Evolutionary conservation across 2,797 vertebrate genomes (phyloP).

Genomic region (Anas acuta): DNA sequence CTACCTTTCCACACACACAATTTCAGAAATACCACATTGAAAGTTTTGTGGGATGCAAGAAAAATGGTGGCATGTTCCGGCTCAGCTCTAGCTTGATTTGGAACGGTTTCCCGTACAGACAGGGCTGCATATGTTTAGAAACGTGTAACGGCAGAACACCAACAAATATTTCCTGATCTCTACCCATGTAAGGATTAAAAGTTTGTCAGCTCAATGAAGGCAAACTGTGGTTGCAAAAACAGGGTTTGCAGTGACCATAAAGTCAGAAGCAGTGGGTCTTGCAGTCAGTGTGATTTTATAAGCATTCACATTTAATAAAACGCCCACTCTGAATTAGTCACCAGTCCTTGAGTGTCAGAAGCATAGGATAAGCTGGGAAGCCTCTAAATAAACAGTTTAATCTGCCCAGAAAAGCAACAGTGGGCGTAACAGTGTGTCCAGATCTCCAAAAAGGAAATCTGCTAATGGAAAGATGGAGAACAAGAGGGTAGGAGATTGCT

Average conservation of each 20-base stretch:
- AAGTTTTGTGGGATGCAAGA: background rate
- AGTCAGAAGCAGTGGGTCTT: background rate
- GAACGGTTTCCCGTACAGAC: background rate
- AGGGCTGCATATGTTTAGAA: background rate
- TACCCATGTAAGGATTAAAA: background rate
- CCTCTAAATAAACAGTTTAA: background rate
- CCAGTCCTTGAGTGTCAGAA: background rate
- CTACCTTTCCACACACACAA: background rate
- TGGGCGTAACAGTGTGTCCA: fast-evolving
- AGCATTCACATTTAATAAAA: background rate
- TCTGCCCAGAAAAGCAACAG: background rate
- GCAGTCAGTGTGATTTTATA: background rate
- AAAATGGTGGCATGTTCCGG: background rate
- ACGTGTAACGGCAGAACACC: fast-evolving
- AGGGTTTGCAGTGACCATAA: background rate
- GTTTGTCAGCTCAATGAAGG: background rate
- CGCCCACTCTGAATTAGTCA: background rate
- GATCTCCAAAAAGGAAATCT: background rate
- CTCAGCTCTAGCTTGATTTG: background rate
- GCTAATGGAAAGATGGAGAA: background rate
- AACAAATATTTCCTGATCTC: background rate
- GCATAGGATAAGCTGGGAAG: background rate
- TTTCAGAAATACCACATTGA: background rate
- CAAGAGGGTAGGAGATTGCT: background rate
- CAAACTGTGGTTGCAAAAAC: background rate